Evolutionary conservation across 2,888 invertebrate genomes (phyloP).

Genomic region (Orthosia incerta): DNA sequence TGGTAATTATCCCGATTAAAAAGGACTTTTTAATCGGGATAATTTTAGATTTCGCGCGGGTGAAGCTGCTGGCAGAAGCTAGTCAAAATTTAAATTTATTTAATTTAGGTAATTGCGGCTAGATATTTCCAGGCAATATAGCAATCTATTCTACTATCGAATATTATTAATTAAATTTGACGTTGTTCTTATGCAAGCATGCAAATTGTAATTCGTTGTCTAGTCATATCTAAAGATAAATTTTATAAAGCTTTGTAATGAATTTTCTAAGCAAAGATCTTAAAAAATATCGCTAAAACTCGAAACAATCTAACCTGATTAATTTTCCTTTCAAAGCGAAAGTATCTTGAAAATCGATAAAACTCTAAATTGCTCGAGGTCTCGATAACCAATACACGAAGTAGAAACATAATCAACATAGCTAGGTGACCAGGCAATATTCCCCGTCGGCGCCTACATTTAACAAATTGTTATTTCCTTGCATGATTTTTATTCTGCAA

Average conservation of each 20-base stretch:
- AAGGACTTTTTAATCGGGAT: no score
- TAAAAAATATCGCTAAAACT: not conserved
- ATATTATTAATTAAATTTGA: no score
- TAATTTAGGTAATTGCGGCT: no score
- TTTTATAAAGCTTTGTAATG: no score
- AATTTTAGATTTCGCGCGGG: no score
- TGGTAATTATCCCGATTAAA: no score
- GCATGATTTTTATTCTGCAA: slow-evolving; percentile 66
- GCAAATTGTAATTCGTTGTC: not conserved
- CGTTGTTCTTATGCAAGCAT: no score
- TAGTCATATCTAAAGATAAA: not conserved
- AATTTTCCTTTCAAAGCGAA: slow-evolving; percentile 23
- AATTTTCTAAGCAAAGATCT: not conserved
- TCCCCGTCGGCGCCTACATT: slow-evolving; percentile 54
- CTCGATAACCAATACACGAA: slow-evolving; percentile 35
- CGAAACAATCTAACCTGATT: slow-evolving; percentile 1
- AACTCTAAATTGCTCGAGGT: slow-evolving; percentile 21
- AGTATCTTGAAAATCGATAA: slow-evolving; percentile 35
- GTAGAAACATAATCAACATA: slow-evolving; percentile 38
- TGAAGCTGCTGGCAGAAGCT: no score
- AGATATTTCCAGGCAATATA: no score
- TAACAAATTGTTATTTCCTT: slow-evolving; percentile 65
- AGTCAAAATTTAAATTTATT: no score
- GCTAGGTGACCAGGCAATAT: slow-evolving; percentile 58
- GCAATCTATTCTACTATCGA: no score